Base-by-base conservation (phyloP, 64 coral and sea anemone species). In the Dendrophyllia cribrosa region DNA sequence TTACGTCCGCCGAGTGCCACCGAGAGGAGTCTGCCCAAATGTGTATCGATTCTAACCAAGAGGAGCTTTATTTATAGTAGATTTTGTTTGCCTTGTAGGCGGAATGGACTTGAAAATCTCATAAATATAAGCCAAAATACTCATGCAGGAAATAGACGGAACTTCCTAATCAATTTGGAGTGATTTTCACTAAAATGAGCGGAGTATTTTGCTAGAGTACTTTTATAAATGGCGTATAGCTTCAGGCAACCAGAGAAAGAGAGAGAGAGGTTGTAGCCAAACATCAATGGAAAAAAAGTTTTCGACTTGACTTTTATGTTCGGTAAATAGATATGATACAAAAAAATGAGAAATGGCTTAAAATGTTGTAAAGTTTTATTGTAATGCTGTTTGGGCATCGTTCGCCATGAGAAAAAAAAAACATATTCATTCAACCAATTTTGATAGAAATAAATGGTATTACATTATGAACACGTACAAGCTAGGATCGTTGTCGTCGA, bases 141-240 rank as follows among this genome's bases (percentile, higher is more conserved):
- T 84, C 62, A 11, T 44, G 20, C 19, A 67, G 80, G 80, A 84
- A 84, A 84, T 84, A 67, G 60, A 67, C 46, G 80, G 10, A 67
- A 61, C 77, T 67, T 84, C 62, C 62, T 84, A 20, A 51, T 51
- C 19, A 84, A 84, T 51, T 50, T 67, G 19, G 17, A 67, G 60
- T 67, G 45, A 19, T 84, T 84, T 67, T 45, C 43, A 48, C 80
- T 49, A 67, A 23, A 8, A 43, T 67, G 19, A 46, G 20, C 1
- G 19, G 7, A 48, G 62, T 84, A 66, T 67, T 48, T 67, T 84
- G 12, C 43, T 20, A 70, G 7, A 78, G 21, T 55, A 58, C 51
- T 4, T 24, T 24, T 24, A 15, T 74, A 74, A 26, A n/a, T 43
- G 58, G 25, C 12, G 24, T 80, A 21, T 80, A 25, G 55, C 77